phyloP scores from a whole-genome alignment of 2,113 vertebrate species.

The Pholis gunnellus region DNA sequence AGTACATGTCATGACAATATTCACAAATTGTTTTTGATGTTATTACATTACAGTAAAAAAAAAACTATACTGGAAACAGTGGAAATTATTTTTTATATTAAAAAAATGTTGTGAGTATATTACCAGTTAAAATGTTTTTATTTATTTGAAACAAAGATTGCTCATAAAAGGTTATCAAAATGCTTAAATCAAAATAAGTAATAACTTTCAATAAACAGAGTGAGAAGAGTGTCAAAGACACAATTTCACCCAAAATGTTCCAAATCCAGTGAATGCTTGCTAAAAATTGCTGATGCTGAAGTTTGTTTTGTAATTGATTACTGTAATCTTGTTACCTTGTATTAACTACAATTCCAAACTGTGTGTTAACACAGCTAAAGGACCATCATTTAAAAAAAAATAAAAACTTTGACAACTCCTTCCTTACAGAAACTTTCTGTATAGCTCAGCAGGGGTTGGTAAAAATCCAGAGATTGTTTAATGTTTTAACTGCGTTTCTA shows the following conservation, averaged over 20 bases:
- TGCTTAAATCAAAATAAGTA: neutral
- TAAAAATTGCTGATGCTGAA: neutral
- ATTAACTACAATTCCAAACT: neutral
- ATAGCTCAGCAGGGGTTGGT: neutral
- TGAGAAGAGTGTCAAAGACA: neutral
- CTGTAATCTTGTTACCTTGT: neutral
- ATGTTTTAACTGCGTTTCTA: neutral
- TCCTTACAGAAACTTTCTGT: neutral
- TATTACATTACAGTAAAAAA: neutral
- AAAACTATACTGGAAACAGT: neutral
- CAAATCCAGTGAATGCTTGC: neutral
- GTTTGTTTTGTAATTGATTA: constrained; percentile 13
- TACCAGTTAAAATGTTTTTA: neutral
- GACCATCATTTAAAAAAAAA: neutral
- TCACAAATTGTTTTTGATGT: constrained; percentile 1
- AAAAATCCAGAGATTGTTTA: constrained; percentile 11
- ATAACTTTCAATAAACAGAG: neutral
- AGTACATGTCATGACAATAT: neutral
- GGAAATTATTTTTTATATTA: neutral
- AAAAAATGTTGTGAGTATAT: neutral
- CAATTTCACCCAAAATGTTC: neutral
- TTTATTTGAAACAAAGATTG: constrained; percentile 1
- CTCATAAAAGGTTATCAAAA: neutral
- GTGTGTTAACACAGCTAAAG: neutral
- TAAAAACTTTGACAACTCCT: too few species aligned